Base-by-base conservation (phyloP, 2,888 invertebrate genomes). In the Bimastos eiseni region DNA sequence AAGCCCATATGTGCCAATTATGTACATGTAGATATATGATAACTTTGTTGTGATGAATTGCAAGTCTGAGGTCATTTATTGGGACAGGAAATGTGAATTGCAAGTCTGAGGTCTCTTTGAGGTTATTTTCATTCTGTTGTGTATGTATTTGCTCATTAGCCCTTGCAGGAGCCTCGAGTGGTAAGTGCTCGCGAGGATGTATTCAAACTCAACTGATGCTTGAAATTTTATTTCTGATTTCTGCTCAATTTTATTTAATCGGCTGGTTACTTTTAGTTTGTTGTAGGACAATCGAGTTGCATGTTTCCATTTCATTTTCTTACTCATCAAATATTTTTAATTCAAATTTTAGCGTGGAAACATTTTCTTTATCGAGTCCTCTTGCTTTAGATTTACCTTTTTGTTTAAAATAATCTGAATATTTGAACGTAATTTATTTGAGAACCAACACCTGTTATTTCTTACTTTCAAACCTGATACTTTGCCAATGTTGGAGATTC, bases 71-170 rank as follows among this genome's bases (percentile, higher is more conserved):
- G n/a, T n/a, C n/a, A n/a, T n/a, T n/a, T n/a, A n/a, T n/a, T n/a
- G n/a, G n/a, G n/a, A n/a, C n/a, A n/a, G n/a, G n/a, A n/a, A n/a
- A n/a, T n/a, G n/a, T n/a, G n/a, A n/a, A n/a, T n/a, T n/a, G n/a
- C n/a, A n/a, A n/a, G n/a, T n/a, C n/a, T n/a, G 44, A 5, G 6
- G 2, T 17, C 15, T 4, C 49, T 70, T 0, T 70, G 8, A 70
- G 70, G n/a, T 70, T 4, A 70, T n/a, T 70, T 55, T 70, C n/a
- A 70, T 11, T 24, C 70, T n/a, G 70, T 70, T 70, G 70, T 70
- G n/a, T n/a, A 70, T 70, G 30, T 70, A 70, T 70, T 70, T 70
- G 70, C n/a, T 70, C 8, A 86, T 36, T 86, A 86, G 86, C 86
- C 24, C 34, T 86, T 34, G 86, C 36, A 34, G 86, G 86, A 86